Evolutionary conservation across 2,888 invertebrate genomes (phyloP), one percentile per base, ranked within the genome.

Genomic region (Trachelus tabidus): DNA sequence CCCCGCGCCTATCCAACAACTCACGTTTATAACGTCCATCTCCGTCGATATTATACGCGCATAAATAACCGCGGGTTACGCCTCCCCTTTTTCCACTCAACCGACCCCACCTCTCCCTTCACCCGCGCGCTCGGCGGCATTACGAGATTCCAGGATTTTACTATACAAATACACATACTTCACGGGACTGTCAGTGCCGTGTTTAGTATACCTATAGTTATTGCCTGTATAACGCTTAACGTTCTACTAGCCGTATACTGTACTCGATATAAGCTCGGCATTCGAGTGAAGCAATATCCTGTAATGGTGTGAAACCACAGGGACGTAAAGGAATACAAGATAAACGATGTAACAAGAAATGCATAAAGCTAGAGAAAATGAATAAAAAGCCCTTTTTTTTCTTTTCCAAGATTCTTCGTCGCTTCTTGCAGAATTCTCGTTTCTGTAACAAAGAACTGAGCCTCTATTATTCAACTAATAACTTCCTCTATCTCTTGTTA

Each of bases 81-180:
- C 30, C 12, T 71, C 30, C 80, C 69, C 76, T 76, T 76, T 77
- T 77, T 37, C 40, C 77, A 73, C 37, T 73, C 40, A 33, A 68
- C 37, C 75, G 40, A 76, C 75, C 75, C 73, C 34, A 56, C 79
- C 73, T 75, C 71, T 74, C 77, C 76, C 31, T n/a, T 73, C 68
- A 68, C 34, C 34, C 68, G 71, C 69, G 73, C 37, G 31, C 37
- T 11, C 33, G 11, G 11, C 34, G 11, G 30, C 15, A 56, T 23
- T 56, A 56, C 56, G 56, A 15, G 56, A 56, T 56, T 56, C 23
- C 56, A 56, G 56, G 23, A 56, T 56, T 56, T 56, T 56, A 56
- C 23, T 56, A 56, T 23, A 23, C 56, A 56, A 40, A 37, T 15
- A 15, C 15, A 15, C 40, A 15, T 15, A 56, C 23, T 56, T 56